Evolutionary conservation across 2,888 invertebrate species (phyloP).

Genomic region (Protodeltote pygarga): DNA sequence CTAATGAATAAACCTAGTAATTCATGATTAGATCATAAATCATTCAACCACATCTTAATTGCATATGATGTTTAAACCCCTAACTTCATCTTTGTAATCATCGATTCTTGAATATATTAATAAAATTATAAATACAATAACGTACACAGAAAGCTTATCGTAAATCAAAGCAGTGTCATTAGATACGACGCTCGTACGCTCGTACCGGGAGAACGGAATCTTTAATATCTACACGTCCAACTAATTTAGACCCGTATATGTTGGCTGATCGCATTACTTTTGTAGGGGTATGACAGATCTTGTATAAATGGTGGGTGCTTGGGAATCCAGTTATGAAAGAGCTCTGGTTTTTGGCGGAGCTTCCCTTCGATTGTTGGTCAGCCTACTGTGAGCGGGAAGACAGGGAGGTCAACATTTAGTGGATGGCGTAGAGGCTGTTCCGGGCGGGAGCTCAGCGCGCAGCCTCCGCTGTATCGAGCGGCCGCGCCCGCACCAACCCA

Average conservation of each 20-base stretch:
- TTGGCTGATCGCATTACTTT: constrained; percentile 56
- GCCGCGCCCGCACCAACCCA: constrained; percentile 70
- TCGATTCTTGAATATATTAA: constrained; percentile 17
- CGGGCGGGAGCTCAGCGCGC: constrained; percentile 73
- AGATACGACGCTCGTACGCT: constrained; percentile 57
- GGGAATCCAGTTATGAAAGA: constrained; percentile 59
- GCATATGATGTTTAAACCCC: constrained; percentile 21
- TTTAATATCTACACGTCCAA: constrained; percentile 62
- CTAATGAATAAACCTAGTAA: constrained; percentile 13
- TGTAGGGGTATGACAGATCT: constrained; percentile 60
- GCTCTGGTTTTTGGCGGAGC: constrained; percentile 54
- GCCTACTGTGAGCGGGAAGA: constrained; percentile 49
- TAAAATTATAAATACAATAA: constrained; percentile 43
- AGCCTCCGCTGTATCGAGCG: constrained; percentile 79
- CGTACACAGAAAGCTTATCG: constrained; percentile 60
- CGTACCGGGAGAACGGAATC: constrained; percentile 60
- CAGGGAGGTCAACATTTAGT: constrained; percentile 61
- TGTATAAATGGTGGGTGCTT: constrained; percentile 57
- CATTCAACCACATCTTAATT: constrained; percentile 22
- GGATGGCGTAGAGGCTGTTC: constrained; percentile 57
- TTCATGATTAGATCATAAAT: constrained; percentile 23
- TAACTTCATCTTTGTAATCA: constrained; percentile 10
- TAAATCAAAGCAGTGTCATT: constrained; percentile 68
- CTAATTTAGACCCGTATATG: constrained; percentile 60
- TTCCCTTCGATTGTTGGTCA: constrained; percentile 47